Evolutionary conservation across 1,140 invertebrate species (phyloP).

Genomic region (Campoletis sonorensis): DNA sequence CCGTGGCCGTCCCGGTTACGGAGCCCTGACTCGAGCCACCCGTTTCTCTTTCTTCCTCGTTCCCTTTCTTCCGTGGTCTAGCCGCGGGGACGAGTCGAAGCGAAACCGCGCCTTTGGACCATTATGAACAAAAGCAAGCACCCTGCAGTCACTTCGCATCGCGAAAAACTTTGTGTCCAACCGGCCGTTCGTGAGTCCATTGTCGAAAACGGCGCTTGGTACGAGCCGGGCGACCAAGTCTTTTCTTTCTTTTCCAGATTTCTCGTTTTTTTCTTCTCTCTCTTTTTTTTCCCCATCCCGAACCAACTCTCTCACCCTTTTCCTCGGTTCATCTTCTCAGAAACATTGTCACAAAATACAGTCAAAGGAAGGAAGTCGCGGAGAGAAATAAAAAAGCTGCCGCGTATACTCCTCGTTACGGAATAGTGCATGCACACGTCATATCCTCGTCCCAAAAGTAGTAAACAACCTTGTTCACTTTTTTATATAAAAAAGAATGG

Average conservation of each 20-base stretch:
- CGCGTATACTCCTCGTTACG: too few species aligned
- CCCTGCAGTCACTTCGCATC: too few species aligned
- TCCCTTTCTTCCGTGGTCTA: background rate
- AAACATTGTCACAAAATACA: background rate
- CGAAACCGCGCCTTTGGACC: constrained; percentile 6
- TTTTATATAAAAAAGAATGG: too few species aligned
- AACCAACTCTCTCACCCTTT: background rate
- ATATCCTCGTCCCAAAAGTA: too few species aligned
- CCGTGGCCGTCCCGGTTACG: background rate
- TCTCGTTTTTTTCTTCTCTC: too few species aligned
- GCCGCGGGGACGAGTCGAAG: background rate
- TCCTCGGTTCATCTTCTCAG: background rate
- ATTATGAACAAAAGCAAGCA: constrained; percentile 6
- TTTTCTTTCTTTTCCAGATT: too few species aligned
- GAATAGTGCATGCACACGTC: too few species aligned
- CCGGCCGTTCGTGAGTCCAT: background rate
- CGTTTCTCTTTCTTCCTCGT: background rate
- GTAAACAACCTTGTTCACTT: too few species aligned
- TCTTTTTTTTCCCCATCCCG: too few species aligned
- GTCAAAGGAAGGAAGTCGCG: too few species aligned
- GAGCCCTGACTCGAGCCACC: constrained; percentile 27
- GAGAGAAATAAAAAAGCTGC: too few species aligned
- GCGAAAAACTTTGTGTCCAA: constrained; percentile 23
- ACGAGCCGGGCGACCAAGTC: background rate
- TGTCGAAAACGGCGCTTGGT: background rate